These are phyloP conservation scores for Drosophila nigrodunni DNA, from an alignment of 1,140 invertebrate species.

Conservation along the genomic window DNA sequence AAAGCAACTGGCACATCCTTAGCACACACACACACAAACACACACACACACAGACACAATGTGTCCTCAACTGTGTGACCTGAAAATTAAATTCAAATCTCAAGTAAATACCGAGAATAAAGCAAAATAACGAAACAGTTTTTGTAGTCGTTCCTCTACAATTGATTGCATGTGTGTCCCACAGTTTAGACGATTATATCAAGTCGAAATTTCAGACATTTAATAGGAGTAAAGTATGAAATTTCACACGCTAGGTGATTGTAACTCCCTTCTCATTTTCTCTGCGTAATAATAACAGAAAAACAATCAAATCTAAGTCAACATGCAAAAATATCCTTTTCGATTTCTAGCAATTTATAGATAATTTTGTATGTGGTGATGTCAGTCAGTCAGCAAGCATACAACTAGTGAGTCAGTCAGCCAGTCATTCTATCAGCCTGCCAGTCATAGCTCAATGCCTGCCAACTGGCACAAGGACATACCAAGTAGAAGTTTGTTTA, in stretches of 20 bases:
- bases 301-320: conserved; percentile 44
- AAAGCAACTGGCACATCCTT: conserved; percentile 16
- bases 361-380: conserved; percentile 75
- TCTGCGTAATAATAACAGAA: conserved; percentile 4
- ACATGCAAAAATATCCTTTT: conserved; percentile 44
- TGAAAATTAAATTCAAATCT: conserved; percentile 83
- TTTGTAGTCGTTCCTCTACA: conserved; percentile 41
- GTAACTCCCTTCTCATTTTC: neutral
- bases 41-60: conserved; percentile 18
- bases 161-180: conserved; percentile 59
- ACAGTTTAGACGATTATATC: conserved; percentile 10
- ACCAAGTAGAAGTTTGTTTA: conserved; percentile 30
- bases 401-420: conserved; percentile 27
- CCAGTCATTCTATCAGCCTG: conserved; percentile 20
- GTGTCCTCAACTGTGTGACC: conserved; percentile 63
- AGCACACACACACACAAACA: conserved; percentile 14
- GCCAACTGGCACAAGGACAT: conserved; percentile 77
- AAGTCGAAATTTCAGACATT: conserved; percentile 26
- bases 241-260: conserved; percentile 59
- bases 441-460: conserved; percentile 25
- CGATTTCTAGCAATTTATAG: conserved; percentile 75
- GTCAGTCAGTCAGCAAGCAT: conserved; percentile 49
- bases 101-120: conserved; percentile 63
- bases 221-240: conserved; percentile 68
- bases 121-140: conserved; percentile 37